Percentiles rank a stretch among this genome's conserved stretches.
phyloP scores from a whole-genome alignment of 2,888 invertebrate species.

The Chloroclystis v-ata region DNA sequence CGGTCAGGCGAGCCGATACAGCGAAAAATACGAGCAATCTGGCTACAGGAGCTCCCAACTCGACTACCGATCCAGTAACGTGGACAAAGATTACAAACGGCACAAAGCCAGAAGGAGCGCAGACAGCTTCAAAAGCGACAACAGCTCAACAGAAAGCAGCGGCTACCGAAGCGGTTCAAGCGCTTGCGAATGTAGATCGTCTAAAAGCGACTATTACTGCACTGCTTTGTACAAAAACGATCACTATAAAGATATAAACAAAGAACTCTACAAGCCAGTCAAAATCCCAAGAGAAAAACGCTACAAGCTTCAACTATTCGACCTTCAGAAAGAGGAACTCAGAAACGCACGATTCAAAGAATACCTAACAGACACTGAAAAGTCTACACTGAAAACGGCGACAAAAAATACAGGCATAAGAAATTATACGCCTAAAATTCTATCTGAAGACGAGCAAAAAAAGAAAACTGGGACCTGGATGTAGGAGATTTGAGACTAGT shows the following conservation, averaged over 20 bases:
- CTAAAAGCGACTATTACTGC: conserved; percentile 64
- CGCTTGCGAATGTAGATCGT: conserved; percentile 64
- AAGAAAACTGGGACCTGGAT: conserved; percentile 82
- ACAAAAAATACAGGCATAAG: conserved; percentile 80
- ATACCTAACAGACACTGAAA: conserved; percentile 62
- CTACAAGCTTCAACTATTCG: conserved; percentile 64
- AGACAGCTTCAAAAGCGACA: conserved; percentile 68
- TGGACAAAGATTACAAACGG: conserved; percentile 48
- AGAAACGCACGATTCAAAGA: conserved; percentile 57
- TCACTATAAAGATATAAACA: conserved; percentile 69
- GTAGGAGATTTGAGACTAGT: conserved; percentile 69
- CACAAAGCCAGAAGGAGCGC: conserved; percentile 58
- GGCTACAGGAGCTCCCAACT: conserved; percentile 42
- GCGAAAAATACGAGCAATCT: conserved; percentile 59
- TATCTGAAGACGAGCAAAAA: conserved; percentile 76
- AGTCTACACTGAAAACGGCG: conserved; percentile 63
- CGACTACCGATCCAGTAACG: conserved; percentile 50
- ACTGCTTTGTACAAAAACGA: conserved; percentile 73
- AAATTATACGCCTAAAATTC: conserved; percentile 84
- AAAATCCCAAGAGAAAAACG: conserved; percentile 72
- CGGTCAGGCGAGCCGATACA: conserved; percentile 47
- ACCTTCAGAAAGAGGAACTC: conserved; percentile 57
- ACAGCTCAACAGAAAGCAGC: conserved; percentile 68
- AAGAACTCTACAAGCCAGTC: conserved; percentile 71
- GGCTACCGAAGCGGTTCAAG: conserved; percentile 71